Evolutionary conservation across 2,797 vertebrate species (phyloP).

Genomic region (Microhierax caerulescens): DNA sequence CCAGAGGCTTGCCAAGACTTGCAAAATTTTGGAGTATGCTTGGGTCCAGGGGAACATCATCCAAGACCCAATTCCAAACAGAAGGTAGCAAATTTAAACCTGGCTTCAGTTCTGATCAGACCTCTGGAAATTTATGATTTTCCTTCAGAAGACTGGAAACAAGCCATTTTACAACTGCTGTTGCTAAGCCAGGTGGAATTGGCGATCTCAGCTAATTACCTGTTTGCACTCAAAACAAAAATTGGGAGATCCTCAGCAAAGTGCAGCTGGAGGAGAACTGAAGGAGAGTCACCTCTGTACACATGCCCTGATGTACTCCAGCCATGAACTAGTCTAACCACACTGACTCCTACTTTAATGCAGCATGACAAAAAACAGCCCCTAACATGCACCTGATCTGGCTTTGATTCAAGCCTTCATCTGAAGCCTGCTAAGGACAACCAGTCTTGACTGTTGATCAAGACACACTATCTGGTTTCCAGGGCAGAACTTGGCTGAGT

Average conservation of each 20-base stretch:
- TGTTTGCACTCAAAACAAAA: background rate
- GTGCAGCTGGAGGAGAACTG: background rate
- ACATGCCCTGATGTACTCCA: background rate
- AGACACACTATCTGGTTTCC: background rate
- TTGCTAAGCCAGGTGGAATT: background rate
- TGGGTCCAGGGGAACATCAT: background rate
- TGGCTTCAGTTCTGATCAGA: background rate
- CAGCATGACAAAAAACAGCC: background rate
- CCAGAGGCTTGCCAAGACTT: background rate
- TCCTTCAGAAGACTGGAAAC: background rate
- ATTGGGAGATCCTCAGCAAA: background rate
- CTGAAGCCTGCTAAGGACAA: background rate
- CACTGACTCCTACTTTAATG: background rate
- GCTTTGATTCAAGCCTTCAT: background rate
- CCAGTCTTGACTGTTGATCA: background rate
- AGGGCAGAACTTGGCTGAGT: background rate
- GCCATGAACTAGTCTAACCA: background rate
- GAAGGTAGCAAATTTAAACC: background rate
- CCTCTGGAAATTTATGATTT: background rate
- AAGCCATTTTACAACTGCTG: background rate
- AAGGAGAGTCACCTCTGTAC: background rate
- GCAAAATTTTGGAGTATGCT: background rate
- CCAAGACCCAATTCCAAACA: background rate
- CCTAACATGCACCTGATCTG: background rate
- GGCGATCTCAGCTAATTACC: background rate